Base-by-base conservation (phyloP, 2,888 invertebrate genomes). In the Apamea crenata region DNA sequence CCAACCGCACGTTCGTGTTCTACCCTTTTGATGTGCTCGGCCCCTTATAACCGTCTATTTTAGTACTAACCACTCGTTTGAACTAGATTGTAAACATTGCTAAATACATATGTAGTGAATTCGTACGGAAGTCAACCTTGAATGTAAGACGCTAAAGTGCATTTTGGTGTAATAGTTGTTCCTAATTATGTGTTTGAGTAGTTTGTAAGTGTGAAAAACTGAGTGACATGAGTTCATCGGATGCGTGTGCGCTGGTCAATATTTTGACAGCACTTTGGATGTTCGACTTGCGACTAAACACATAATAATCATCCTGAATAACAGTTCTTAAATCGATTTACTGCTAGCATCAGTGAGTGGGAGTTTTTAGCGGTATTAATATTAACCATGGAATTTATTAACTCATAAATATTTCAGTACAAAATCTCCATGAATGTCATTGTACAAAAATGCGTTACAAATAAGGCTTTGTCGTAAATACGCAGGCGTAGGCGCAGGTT, bases 401-500 rank as follows among this genome's bases (percentile, higher is more conserved):
- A 59, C 65, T 63, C 71, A 84, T 87, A 80, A 69, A 77, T 83
- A 72, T 72, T 69, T 47, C 72, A 77, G 16, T 69, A 81, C 70
- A 85, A 50, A 61, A 87, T 71, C 59, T 14, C 88, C 69, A 83
- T 81, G 81, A 69, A 74, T 82, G 84, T 89, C 90, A 90, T 82
- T 86, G 77, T 80, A 91, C 89, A 91, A 90, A 90, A 91, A 91
- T 91, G 91, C 84, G 80, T 87, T 85, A 89, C 88, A 88, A 89
- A 88, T 90, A 94, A 93, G 94, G 94, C 91, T 91, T 70, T 73
- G 82, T 79, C 44, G 89, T 85, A 89, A 89, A 70, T 84, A 90
- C 89, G 93, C 91, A 79, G 93, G 95, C 90, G 93, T 90, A 81
- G 76, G 80, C 82, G 83, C 68, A 47, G 47, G 81, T 94, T 91